Evolutionary conservation across 2,888 invertebrate genomes (phyloP), one percentile per base, ranked within the genome.

Genomic region (Pristionchus exspectatus): DNA sequence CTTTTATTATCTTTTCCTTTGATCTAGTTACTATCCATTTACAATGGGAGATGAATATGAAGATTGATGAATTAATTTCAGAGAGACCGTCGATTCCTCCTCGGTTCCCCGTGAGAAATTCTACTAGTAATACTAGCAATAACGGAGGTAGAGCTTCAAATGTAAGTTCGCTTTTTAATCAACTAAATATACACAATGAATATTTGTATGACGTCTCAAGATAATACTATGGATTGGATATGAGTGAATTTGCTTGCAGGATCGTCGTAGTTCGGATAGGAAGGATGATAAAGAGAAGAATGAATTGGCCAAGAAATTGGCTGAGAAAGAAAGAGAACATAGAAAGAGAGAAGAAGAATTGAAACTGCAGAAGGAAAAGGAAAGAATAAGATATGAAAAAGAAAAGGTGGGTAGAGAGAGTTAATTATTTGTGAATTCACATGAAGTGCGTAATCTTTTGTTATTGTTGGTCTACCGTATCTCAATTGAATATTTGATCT

Each of bases 271-370:
- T 54, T 50, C 50, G 50, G 81, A 81, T 50, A 44, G n/a, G 50
- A 81, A 81, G 81, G 81, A 81, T 9, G 87, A 69, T 44, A 66
- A 27, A 27, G 87, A 87, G 44, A 87, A 87, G 87, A 30, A 21
- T 16, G 87, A 87, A 24, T 18, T 87, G 69, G 87, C 63, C n/a
- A 63, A 69, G 69, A 72, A 56, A 59, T 66, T 88, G 56, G 87
- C 74, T 12, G 83, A 83, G 63, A 89, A 89, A 30, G 89, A 89
- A 27, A 66, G 24, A 33, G 81, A 59, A 30, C 83, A 89, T 33
- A 56, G 33, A n/a, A 81, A 83, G 89, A 81, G 89, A 44, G 89
- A 89, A 66, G 89, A 89, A 12, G 89, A 89, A 50, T 69, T 89
- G 63, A 59, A 66, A 38, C 63, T 89, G 50, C 44, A 89, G 66